A percentile compares a stretch with the other conserved stretches of the same genome.
Conservation (phyloP, 1,140 invertebrate genomes). For the Sminthurides bifidus region DNA sequence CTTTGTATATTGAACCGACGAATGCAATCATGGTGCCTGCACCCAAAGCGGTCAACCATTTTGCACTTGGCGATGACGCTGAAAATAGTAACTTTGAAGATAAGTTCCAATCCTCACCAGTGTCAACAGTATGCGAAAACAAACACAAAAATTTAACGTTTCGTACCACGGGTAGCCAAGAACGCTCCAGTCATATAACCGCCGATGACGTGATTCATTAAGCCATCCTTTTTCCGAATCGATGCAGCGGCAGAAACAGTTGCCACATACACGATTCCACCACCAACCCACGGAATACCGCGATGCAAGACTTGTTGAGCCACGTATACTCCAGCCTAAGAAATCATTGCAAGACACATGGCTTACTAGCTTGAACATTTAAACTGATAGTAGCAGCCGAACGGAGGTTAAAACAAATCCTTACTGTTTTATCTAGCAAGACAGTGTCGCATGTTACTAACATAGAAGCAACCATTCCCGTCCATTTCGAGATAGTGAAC, state of each 20-base stretch:
- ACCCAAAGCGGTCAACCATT: neutral
- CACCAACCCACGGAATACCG: constrained; percentile 15
- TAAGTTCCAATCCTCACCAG: neutral
- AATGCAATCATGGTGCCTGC: neutral
- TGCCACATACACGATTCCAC: constrained; percentile 13
- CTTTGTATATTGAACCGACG: constrained; percentile 11
- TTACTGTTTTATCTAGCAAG: no score
- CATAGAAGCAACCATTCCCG: neutral
- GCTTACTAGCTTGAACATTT: no score
- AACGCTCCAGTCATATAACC: constrained; percentile 11
- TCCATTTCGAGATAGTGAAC: constrained; percentile 8
- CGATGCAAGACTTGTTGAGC: no score
- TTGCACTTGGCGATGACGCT: neutral
- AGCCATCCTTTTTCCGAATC: constrained; percentile 12
- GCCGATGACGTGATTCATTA: constrained; percentile 14
- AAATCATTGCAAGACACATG: no score
- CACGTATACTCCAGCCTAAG: no score
- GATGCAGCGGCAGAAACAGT: neutral
- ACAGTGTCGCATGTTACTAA: no score
- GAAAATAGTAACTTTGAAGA: neutral
- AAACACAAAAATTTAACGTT: neutral
- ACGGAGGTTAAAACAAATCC: no score
- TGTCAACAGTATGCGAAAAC: neutral
- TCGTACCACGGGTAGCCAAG: neutral
- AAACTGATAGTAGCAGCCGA: no score